A percentile compares a stretch with the other conserved stretches of the same genome.
Evolutionary conservation across 2,113 vertebrate genomes (phyloP).

Genomic region (western clawed frog (Xenopus tropicalis)): DNA sequence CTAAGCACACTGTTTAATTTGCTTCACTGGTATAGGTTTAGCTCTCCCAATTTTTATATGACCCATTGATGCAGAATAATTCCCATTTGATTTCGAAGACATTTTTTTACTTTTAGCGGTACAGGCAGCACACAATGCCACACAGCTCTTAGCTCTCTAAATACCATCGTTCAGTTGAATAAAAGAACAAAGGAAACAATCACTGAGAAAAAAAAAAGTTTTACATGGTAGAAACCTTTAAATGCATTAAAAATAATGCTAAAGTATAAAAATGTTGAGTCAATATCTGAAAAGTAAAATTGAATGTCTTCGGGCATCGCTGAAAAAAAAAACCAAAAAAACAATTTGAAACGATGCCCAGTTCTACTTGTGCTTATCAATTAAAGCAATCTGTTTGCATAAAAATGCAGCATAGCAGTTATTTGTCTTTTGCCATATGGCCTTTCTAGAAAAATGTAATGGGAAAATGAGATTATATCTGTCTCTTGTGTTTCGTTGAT

Average conservation of each 20-base stretch:
- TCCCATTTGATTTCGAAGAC: slow-evolving; percentile 33
- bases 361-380: background rate
- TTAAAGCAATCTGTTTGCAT: slow-evolving; percentile 24
- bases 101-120: slow-evolving; percentile 10
- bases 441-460: slow-evolving; percentile 1
- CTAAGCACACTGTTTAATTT: slow-evolving; percentile 37
- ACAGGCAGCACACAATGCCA: slow-evolving; percentile 1
- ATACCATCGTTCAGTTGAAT: background rate
- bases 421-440: slow-evolving; percentile 14
- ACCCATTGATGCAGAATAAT: slow-evolving; percentile 34
- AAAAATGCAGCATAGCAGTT: background rate
- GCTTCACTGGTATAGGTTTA: slow-evolving; percentile 31
- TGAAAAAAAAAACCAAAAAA: background rate
- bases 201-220: background rate
- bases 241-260: slow-evolving; percentile 1
- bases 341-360: slow-evolving; percentile 2
- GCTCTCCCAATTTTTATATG: slow-evolving; percentile 27
- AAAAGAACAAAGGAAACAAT: slow-evolving; percentile 1
- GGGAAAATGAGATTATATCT: slow-evolving; percentile 6
- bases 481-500: slow-evolving; percentile 3
- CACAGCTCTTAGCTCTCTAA: slow-evolving; percentile 13
- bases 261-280: slow-evolving; percentile 1
- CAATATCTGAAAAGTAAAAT: slow-evolving; percentile 1
- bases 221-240: slow-evolving; percentile 6
- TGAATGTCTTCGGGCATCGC: background rate